phyloP scores from a whole-genome alignment of 2,797 vertebrate species.

The Spheniscus humboldti region DNA sequence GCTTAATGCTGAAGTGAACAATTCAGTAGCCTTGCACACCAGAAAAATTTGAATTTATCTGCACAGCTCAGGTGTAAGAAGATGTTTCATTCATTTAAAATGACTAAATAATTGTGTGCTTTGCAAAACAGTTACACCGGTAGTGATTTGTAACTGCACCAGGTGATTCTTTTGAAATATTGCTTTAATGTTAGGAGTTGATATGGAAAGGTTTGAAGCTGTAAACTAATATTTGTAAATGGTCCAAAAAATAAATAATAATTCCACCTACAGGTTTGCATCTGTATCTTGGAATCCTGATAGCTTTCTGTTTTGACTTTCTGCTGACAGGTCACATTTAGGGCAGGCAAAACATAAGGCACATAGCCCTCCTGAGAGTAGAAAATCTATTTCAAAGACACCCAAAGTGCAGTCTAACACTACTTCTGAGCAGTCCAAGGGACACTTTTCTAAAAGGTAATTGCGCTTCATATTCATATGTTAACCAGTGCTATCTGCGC shows the following conservation, averaged over 20 bases:
- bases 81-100: background rate
- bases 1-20: background rate
- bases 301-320: conserved; percentile 84
- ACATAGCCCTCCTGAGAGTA: conserved; percentile 98
- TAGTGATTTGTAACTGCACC: background rate
- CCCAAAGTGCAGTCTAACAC: conserved; percentile 98
- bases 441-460: conserved; percentile 99
- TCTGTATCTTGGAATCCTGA: conserved; percentile 70
- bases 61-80: background rate
- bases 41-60: background rate
- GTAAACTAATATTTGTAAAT: background rate
- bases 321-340: conserved; percentile 98
- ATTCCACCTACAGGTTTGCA: conserved; percentile 56
- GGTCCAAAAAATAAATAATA: background rate
- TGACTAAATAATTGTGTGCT: background rate
- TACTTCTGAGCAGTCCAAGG: conserved; percentile 94
- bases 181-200: background rate
- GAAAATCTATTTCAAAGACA: conserved; percentile 98
- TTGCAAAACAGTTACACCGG: background rate
- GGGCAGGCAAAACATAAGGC: conserved; percentile 99
- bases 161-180: background rate
- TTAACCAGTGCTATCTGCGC: conserved; percentile 59
- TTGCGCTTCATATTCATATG: conserved; percentile 73
- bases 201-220: background rate
- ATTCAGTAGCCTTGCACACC: background rate